These are phyloP conservation scores for Lepidocyrtinus sp. DNA, from an alignment of 2,888 invertebrate genomes.

Conservation along the genomic window DNA sequence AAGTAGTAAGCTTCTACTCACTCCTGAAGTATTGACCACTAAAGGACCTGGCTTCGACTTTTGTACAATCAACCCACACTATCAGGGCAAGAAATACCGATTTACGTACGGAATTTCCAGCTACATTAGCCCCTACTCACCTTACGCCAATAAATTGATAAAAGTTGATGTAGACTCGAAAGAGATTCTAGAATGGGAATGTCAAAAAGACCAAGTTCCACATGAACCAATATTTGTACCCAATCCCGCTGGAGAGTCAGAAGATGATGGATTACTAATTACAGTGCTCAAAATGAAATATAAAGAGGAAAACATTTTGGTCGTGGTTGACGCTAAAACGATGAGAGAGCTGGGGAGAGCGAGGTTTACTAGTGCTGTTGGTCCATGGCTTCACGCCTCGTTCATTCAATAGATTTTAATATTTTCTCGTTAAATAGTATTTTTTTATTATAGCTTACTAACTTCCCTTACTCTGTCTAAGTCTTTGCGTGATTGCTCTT, in stretches of 20 bases:
- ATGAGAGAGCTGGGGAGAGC: constrained; percentile 72
- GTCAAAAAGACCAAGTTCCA: constrained; percentile 71
- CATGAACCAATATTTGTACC: constrained; percentile 74
- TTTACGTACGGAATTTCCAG: constrained; percentile 74
- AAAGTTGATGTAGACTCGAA: constrained; percentile 72
- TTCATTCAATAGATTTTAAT: constrained; percentile 58
- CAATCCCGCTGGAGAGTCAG: constrained; percentile 72
- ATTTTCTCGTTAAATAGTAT: too few species aligned
- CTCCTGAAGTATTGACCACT: constrained; percentile 63
- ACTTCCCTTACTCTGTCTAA: too few species aligned
- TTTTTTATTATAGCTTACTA: too few species aligned
- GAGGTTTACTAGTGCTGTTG: constrained; percentile 69
- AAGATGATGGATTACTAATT: constrained; percentile 74
- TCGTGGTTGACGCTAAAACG: constrained; percentile 72
- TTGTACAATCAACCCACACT: constrained; percentile 73
- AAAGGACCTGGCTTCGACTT: constrained; percentile 72
- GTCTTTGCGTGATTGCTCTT: neutral
- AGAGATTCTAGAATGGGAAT: constrained; percentile 71
- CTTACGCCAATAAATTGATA: constrained; percentile 71
- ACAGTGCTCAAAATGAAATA: constrained; percentile 70
- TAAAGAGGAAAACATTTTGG: constrained; percentile 69
- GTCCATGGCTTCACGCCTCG: constrained; percentile 70
- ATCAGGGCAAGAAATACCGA: constrained; percentile 72
- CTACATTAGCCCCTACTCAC: constrained; percentile 62
- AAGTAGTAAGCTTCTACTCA: constrained; percentile 70